These are phyloP conservation scores for Drosophila persimilis DNA, from an alignment of 1,140 invertebrate genomes.

Conservation along the genomic window DNA sequence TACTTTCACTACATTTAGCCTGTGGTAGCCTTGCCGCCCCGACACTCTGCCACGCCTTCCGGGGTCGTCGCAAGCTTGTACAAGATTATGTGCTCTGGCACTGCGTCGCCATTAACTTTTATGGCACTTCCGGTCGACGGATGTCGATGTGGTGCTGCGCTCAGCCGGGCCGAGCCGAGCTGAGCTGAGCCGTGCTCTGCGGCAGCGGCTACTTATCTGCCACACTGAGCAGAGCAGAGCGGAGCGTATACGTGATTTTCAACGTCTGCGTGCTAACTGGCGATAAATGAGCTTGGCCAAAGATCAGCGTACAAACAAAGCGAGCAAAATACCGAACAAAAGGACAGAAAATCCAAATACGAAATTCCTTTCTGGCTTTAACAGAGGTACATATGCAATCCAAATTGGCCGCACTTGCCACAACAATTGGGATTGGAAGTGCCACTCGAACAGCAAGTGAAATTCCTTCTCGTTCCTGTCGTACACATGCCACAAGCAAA, in stretches of 20 bases:
- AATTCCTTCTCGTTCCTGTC: too few species aligned
- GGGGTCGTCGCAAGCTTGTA: slow-evolving; percentile 63
- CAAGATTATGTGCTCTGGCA: slow-evolving; percentile 78
- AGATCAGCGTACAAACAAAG: slow-evolving; percentile 25
- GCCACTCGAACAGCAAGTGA: slow-evolving; percentile 15
- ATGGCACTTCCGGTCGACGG: slow-evolving; percentile 79
- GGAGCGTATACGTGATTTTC: slow-evolving; percentile 74
- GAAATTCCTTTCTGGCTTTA: slow-evolving; percentile 7
- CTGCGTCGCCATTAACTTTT: slow-evolving; percentile 78
- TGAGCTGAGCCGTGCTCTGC: background rate
- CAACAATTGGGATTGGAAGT: slow-evolving; percentile 23
- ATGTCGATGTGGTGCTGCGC: slow-evolving; percentile 57
- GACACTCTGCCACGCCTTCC: slow-evolving; percentile 31
- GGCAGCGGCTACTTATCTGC: slow-evolving; percentile 53
- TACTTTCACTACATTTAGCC: slow-evolving; percentile 66
- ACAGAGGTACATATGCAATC: slow-evolving; percentile 4
- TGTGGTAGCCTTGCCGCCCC: slow-evolving; percentile 34
- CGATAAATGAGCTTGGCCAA: slow-evolving; percentile 47
- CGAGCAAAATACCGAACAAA: slow-evolving; percentile 4
- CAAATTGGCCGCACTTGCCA: slow-evolving; percentile 9
- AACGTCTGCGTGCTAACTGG: slow-evolving; percentile 60
- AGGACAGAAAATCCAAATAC: background rate
- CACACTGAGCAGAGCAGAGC: slow-evolving; percentile 20
- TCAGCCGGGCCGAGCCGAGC: background rate
- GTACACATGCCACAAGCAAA: slow-evolving; percentile 26